These are phyloP conservation scores for Origma solitaria DNA, from an alignment of 2,113 vertebrate species.

Conservation along the genomic window DNA sequence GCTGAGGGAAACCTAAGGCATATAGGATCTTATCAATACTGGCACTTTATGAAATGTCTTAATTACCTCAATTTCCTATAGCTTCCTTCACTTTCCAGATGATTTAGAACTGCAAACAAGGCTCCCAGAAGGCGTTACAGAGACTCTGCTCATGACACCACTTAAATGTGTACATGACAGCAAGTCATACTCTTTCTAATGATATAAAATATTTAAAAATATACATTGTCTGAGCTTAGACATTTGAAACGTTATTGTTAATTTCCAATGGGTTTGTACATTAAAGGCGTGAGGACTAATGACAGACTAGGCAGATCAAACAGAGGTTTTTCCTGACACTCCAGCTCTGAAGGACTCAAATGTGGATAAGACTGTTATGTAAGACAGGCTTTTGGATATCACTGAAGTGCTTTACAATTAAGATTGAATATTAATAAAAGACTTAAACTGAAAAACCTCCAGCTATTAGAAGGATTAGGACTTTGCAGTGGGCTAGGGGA, in stretches of 20 bases:
- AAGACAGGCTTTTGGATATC: constrained; percentile 47
- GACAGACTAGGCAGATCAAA: constrained; percentile 26
- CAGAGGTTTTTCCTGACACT: constrained; percentile 1
- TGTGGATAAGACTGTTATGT: constrained; percentile 55
- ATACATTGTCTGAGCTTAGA: background rate
- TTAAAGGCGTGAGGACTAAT: background rate
- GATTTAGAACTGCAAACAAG: background rate
- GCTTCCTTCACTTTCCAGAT: background rate
- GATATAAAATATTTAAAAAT: constrained; percentile 3
- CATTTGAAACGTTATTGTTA: background rate
- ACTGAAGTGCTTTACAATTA: constrained; percentile 55
- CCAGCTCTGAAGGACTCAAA: constrained; percentile 32
- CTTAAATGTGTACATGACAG: background rate
- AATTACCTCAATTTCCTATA: background rate
- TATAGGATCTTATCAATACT: background rate
- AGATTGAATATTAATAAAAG: constrained; percentile 65
- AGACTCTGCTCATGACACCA: background rate
- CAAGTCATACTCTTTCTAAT: constrained; percentile 1
- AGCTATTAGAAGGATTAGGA: constrained; percentile 64
- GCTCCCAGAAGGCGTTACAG: background rate
- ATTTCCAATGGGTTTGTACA: background rate
- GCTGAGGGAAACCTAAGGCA: background rate
- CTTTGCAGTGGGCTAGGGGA: background rate
- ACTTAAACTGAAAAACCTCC: constrained; percentile 40
- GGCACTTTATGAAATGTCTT: background rate